Percentiles rank a stretch among this genome's conserved stretches.
Evolutionary conservation across 1,140 invertebrate species (phyloP).

Genomic region (Philaenus spumarius): DNA sequence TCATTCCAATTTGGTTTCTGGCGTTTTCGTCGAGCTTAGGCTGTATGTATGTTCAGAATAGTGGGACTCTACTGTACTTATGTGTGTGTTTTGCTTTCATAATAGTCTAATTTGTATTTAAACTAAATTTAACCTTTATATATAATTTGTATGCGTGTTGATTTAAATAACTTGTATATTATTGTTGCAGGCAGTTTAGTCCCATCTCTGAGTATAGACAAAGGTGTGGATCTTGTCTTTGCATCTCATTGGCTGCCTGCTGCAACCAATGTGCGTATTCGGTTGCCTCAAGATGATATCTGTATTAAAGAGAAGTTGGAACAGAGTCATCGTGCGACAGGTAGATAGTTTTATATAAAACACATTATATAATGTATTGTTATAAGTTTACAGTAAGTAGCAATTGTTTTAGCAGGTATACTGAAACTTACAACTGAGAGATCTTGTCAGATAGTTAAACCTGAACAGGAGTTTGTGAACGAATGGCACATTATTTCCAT

Average conservation of each 20-base stretch:
- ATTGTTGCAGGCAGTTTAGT: constrained; percentile 35
- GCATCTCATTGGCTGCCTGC: constrained; percentile 48
- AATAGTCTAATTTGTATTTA: too few relatives aligned
- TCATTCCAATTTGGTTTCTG: too few relatives aligned
- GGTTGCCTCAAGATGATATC: constrained; percentile 43
- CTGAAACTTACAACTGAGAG: neutral
- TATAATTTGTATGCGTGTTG: too few relatives aligned
- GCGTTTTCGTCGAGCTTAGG: too few relatives aligned
- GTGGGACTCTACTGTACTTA: too few relatives aligned
- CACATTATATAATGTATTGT: neutral
- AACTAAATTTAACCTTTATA: too few relatives aligned
- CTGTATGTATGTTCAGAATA: too few relatives aligned
- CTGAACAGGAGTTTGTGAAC: too few relatives aligned
- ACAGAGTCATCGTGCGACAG: neutral
- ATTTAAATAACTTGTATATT: constrained; percentile 5
- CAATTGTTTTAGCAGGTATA: neutral
- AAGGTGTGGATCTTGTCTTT: constrained; percentile 46
- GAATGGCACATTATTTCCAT: neutral
- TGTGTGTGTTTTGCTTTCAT: too few relatives aligned
- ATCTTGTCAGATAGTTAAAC: neutral
- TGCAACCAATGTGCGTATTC: constrained; percentile 37
- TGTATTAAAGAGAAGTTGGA: constrained; percentile 42
- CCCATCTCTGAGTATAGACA: constrained; percentile 27
- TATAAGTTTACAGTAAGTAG: neutral
- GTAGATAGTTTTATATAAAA: neutral